Evolutionary conservation across 2,113 vertebrate genomes (phyloP).

Genomic region (rat (Rattus norvegicus)): DNA sequence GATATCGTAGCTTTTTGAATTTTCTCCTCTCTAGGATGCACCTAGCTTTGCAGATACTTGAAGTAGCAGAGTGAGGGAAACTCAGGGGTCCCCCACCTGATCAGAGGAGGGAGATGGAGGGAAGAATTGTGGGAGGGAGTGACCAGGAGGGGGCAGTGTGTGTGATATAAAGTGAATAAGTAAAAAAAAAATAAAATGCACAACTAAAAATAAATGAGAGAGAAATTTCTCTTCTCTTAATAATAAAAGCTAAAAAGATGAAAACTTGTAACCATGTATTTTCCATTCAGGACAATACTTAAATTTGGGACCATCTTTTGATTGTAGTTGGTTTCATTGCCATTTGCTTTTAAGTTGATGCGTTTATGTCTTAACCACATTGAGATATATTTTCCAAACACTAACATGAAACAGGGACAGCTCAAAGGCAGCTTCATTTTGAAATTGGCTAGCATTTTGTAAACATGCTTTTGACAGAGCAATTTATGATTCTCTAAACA

Average conservation of each 20-base stretch:
- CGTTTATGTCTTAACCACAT: slow-evolving; percentile 74
- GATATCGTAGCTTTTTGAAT: not conserved
- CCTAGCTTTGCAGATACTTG: too few species aligned
- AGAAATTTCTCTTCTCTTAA: slow-evolving; percentile 23
- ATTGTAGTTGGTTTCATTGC: slow-evolving; percentile 55
- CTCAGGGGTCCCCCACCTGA: too few species aligned
- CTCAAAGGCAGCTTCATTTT: slow-evolving; percentile 76
- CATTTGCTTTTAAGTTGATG: slow-evolving; percentile 73
- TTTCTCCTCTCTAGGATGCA: not conserved
- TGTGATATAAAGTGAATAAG: too few species aligned
- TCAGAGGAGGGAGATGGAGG: too few species aligned
- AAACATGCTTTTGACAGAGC: slow-evolving; percentile 72
- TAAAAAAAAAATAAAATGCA: too few species aligned
- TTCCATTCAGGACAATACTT: not conserved
- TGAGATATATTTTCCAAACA: slow-evolving; percentile 75
- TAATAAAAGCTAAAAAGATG: slow-evolving; percentile 33
- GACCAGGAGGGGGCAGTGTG: too few species aligned
- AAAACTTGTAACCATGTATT: slow-evolving; percentile 14
- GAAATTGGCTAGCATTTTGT: slow-evolving; percentile 74
- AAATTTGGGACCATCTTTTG: slow-evolving; percentile 26
- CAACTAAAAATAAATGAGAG: too few species aligned
- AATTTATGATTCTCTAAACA: slow-evolving; percentile 78
- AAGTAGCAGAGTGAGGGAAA: too few species aligned
- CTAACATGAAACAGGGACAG: slow-evolving; percentile 72
- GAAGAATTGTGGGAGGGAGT: too few species aligned